Evolutionary conservation across 2,113 vertebrate genomes (phyloP).

Genomic region (Bos indicus): DNA sequence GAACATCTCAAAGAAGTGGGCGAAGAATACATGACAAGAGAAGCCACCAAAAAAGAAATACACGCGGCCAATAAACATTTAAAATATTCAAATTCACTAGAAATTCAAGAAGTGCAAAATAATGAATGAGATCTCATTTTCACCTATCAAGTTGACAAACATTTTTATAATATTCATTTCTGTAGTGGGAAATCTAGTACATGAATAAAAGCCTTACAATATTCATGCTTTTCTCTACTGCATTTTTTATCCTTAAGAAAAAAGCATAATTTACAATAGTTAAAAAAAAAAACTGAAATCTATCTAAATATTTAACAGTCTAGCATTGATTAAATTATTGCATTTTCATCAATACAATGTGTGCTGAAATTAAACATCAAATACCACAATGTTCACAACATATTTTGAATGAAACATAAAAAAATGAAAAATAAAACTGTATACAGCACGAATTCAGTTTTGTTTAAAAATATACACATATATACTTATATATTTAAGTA

Average conservation of each 20-base stretch:
- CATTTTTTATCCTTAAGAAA: neutral
- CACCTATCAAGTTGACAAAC: neutral
- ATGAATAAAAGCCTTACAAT: neutral
- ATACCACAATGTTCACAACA: neutral
- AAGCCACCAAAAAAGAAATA: neutral
- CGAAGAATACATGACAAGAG: neutral
- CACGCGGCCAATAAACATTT: neutral
- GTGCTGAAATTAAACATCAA: slow-evolving; percentile 13
- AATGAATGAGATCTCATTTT: neutral
- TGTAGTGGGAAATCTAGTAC: neutral
- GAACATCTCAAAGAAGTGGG: neutral
- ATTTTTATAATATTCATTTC: neutral
- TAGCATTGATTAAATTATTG: neutral
- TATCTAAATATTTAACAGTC: neutral
- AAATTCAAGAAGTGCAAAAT: neutral
- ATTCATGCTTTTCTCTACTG: neutral
- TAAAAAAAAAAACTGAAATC: neutral
- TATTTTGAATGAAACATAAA: neutral
- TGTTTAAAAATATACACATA: neutral
- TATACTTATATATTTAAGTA: neutral
- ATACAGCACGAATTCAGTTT: neutral
- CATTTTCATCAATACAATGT: neutral
- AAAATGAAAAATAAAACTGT: neutral
- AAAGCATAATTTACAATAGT: neutral
- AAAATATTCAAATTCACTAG: slow-evolving; percentile 9